Evolutionary conservation across 2,888 invertebrate genomes (phyloP).

Genomic region (Thera britannica): DNA sequence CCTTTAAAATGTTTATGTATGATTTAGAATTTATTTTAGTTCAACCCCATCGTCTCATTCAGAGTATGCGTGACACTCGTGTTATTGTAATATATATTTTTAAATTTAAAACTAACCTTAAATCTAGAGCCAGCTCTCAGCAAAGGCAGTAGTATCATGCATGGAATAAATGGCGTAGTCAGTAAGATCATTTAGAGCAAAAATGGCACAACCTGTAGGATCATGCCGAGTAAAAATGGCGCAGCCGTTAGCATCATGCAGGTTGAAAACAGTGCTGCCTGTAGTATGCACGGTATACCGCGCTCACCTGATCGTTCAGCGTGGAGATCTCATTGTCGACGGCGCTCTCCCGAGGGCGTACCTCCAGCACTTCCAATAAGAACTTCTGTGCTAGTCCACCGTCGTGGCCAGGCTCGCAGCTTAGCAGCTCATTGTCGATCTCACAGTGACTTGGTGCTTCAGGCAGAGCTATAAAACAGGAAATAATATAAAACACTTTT

Average conservation of each 20-base stretch:
- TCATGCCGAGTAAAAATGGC: not conserved
- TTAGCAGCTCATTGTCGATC: slow-evolving; percentile 88
- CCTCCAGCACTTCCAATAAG: slow-evolving; percentile 90
- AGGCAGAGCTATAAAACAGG: slow-evolving; percentile 83
- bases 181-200: not conserved
- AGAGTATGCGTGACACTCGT: no score
- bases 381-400: slow-evolving; percentile 93
- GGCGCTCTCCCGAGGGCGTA: slow-evolving; percentile 80
- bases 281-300: slow-evolving; percentile 46
- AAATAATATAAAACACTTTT: no score
- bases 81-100: no score
- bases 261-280: not conserved
- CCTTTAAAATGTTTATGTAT: slow-evolving; percentile 52
- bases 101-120: not conserved
- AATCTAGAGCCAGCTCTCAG: not conserved
- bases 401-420: slow-evolving; percentile 91
- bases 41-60: not conserved
- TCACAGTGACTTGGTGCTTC: slow-evolving; percentile 91
- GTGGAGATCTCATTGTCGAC: slow-evolving; percentile 86
- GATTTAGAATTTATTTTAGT: not conserved
- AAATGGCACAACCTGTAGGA: not conserved
- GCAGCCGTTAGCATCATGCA: not conserved
- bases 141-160: not conserved
- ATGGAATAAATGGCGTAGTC: not conserved
- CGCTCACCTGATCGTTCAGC: slow-evolving; percentile 87